A percentile compares a stretch with the other conserved stretches of the same genome.
Evolutionary conservation across 2,888 invertebrate genomes (phyloP).

Genomic region (Drosophila sordidula): DNA sequence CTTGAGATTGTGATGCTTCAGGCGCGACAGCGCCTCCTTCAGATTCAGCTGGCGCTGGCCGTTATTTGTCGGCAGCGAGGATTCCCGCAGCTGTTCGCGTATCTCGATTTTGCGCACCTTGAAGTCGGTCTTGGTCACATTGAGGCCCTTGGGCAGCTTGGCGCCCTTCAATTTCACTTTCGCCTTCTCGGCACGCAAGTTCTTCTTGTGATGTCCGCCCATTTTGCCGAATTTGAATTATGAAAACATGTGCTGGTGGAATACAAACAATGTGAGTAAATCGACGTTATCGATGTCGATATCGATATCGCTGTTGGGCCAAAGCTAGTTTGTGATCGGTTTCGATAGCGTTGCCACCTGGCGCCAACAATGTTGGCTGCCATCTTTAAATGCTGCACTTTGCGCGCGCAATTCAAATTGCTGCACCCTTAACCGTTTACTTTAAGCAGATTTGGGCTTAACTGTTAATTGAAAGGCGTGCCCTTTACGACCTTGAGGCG

Average conservation of each 20-base stretch:
- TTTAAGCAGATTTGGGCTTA: constrained; percentile 26
- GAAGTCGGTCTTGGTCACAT: constrained; percentile 95
- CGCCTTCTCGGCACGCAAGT: constrained; percentile 92
- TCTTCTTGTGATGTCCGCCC: constrained; percentile 88
- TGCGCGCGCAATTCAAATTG: constrained; percentile 5
- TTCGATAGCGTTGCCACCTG: constrained; percentile 5
- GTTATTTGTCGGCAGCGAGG: constrained; percentile 13
- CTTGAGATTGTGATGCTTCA: constrained; percentile 86
- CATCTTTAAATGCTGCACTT: not conserved
- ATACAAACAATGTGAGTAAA: not conserved
- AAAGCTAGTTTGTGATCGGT: not conserved
- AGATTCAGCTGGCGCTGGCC: constrained; percentile 69
- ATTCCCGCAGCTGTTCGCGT: constrained; percentile 87
- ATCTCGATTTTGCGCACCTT: constrained; percentile 95
- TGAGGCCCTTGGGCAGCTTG: constrained; percentile 93
- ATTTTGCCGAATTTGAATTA: constrained; percentile 53
- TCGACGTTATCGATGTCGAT: not conserved
- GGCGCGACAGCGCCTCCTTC: constrained; percentile 85
- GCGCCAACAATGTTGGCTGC: not conserved
- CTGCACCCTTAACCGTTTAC: constrained; percentile 9
- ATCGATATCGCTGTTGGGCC: constrained; percentile 12
- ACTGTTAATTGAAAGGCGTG: constrained; percentile 36
- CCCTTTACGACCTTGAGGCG: constrained; percentile 16
- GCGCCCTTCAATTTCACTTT: constrained; percentile 95
- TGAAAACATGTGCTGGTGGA: constrained; percentile 40